Conservation (phyloP, 1,140 invertebrate genomes). For the Aphaenogaster ashmeadi region DNA sequence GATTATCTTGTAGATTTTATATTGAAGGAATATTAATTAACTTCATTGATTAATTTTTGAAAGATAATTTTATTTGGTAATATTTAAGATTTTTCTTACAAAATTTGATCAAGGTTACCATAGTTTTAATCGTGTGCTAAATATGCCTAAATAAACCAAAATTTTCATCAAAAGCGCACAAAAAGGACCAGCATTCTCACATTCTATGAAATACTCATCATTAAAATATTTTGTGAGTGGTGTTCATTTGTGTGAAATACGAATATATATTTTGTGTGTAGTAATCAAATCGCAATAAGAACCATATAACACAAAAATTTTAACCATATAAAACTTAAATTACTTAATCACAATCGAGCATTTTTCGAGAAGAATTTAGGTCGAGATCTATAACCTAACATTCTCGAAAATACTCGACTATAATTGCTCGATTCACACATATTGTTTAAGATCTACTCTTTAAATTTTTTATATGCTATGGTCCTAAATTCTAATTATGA, state of each 20-base stretch:
- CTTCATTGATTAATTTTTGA: background rate
- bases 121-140: background rate
- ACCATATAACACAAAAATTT: background rate
- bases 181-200: background rate
- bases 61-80: slow-evolving; percentile 11
- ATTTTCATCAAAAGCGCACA: background rate
- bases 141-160: background rate
- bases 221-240: slow-evolving; percentile 9
- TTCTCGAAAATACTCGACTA: background rate
- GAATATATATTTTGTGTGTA: background rate
- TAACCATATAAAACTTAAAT: background rate
- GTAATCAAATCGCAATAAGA: background rate
- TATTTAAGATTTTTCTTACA: background rate
- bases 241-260: background rate
- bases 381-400: background rate
- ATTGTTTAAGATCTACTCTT: background rate
- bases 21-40: background rate
- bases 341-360: background rate
- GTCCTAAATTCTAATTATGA: background rate
- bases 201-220: background rate
- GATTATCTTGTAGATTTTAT: background rate
- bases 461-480: background rate
- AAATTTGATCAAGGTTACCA: background rate
- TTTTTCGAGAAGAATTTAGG: background rate
- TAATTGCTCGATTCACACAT: background rate